Conservation (phyloP, 2,888 invertebrate genomes). For the Dolichomitus sp. region DNA sequence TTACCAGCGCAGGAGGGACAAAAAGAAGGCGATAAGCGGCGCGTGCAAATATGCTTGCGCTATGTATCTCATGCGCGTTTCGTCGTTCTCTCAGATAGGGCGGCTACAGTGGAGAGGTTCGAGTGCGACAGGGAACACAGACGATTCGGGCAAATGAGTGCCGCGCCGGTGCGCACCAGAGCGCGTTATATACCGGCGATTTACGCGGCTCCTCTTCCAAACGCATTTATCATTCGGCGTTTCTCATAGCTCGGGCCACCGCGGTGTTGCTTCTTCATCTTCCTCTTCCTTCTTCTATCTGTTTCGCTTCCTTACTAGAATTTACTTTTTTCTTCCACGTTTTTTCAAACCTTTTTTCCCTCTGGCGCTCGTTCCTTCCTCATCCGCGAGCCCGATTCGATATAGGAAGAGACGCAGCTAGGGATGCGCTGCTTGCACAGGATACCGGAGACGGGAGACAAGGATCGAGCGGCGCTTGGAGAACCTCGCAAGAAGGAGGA, state of each 20-base stretch:
- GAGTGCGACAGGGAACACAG: slow-evolving; percentile 24
- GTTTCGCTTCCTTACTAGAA: neutral
- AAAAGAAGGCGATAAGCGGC: slow-evolving; percentile 36
- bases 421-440: neutral
- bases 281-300: neutral
- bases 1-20: neutral
- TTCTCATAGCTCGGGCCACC: slow-evolving; percentile 20
- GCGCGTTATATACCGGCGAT: slow-evolving; percentile 71
- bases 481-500: slow-evolving; percentile 29
- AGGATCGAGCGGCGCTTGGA: slow-evolving; percentile 35
- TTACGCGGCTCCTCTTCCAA: slow-evolving; percentile 75
- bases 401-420: slow-evolving; percentile 38
- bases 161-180: slow-evolving; percentile 41
- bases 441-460: slow-evolving; percentile 46
- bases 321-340: neutral
- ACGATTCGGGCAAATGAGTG: slow-evolving; percentile 52
- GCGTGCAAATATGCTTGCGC: slow-evolving; percentile 45
- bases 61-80: slow-evolving; percentile 38
- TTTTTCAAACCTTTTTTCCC: slow-evolving; percentile 64
- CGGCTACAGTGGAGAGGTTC: slow-evolving; percentile 10
- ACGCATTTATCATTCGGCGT: slow-evolving; percentile 55
- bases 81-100: slow-evolving; percentile 42
- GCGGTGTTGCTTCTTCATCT: neutral
- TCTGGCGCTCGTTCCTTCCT: slow-evolving; percentile 74
- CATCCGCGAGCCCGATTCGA: slow-evolving; percentile 74